Percentiles rank a stretch among this genome's conserved stretches.
Conservation (phyloP, 2,888 invertebrate genomes). For the Melanophora roralis region DNA sequence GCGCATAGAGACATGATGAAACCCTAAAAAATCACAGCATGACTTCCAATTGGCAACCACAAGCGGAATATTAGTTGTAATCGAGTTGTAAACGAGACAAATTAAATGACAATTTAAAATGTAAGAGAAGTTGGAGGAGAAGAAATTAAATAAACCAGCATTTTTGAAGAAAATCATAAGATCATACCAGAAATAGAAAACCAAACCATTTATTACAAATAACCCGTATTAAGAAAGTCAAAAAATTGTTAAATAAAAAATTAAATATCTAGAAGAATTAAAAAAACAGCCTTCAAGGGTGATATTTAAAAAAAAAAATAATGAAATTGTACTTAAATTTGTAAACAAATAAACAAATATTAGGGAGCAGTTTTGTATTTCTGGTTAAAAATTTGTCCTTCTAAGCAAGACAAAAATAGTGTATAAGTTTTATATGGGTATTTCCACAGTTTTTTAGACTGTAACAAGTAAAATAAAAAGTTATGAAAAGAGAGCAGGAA, state of each 20-base stretch:
- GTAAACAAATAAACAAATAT: not conserved
- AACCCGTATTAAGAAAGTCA: conserved; percentile 16
- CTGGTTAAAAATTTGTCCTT: no score
- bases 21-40: conserved; percentile 58
- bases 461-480: no score
- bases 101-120: conserved; percentile 49
- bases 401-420: no score
- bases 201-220: not conserved
- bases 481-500: no score
- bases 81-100: conserved; percentile 41
- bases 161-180: not conserved
- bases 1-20: conserved; percentile 32
- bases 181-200: no score
- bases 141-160: conserved; percentile 33
- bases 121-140: not conserved
- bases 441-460: no score
- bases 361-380: no score
- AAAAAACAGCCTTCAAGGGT: not conserved
- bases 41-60: conserved; percentile 38
- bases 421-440: no score
- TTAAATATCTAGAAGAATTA: not conserved
- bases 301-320: not conserved
- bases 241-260: not conserved
- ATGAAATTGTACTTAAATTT: not conserved
- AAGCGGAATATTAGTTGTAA: not conserved